Conservation (phyloP, 2,888 invertebrate species). For the Tortrix viridana region DNA sequence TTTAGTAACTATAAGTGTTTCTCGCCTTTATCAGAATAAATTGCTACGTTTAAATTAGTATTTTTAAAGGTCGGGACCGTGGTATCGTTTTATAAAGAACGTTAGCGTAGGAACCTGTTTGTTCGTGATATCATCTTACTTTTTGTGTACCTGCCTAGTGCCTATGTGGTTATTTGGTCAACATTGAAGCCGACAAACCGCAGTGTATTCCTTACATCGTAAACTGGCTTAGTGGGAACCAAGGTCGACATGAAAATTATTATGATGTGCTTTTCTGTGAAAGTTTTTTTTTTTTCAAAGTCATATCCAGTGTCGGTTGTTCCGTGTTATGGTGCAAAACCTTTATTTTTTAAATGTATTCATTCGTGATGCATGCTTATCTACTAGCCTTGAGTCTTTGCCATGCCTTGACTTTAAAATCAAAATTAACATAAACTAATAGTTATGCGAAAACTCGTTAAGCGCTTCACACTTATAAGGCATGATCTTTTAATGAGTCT, state of each 20-base stretch:
- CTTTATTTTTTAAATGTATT: slow-evolving; percentile 33
- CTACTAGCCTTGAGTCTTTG: slow-evolving; percentile 46
- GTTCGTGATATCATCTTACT: slow-evolving; percentile 36
- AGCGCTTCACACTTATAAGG: slow-evolving; percentile 11
- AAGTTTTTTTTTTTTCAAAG: too few species aligned
- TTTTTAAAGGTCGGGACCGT: slow-evolving; percentile 27
- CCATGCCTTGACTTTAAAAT: slow-evolving; percentile 42
- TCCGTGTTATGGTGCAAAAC: not conserved
- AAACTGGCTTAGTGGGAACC: not conserved
- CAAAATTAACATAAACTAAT: slow-evolving; percentile 27
- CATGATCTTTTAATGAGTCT: slow-evolving; percentile 9
- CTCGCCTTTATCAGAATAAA: slow-evolving; percentile 13
- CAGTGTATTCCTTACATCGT: not conserved
- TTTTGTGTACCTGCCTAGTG: slow-evolving; percentile 27
- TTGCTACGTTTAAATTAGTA: slow-evolving; percentile 15
- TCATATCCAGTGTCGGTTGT: not conserved
- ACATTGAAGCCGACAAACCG: slow-evolving; percentile 11
- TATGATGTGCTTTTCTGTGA: too few species aligned
- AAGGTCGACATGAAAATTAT: too few species aligned
- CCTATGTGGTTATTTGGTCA: slow-evolving; percentile 19
- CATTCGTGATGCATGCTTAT: slow-evolving; percentile 44
- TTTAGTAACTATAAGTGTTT: slow-evolving; percentile 11
- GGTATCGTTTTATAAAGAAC: slow-evolving; percentile 21
- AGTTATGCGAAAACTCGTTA: slow-evolving; percentile 12
- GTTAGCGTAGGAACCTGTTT: slow-evolving; percentile 30